Evolutionary conservation across 1,140 invertebrate species (phyloP).

Genomic region (Penaeus indicus): DNA sequence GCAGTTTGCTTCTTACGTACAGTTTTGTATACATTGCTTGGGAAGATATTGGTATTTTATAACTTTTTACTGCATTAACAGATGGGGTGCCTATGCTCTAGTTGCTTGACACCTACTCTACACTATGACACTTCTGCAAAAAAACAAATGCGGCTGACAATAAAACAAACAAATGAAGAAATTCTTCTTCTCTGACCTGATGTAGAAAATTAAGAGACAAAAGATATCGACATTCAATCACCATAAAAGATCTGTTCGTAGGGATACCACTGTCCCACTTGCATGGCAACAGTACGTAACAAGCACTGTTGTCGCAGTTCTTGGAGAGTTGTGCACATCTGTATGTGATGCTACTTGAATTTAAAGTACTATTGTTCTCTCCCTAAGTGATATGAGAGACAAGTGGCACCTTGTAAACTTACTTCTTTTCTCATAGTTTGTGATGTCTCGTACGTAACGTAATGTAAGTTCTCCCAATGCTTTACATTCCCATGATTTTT

Average conservation of each 20-base stretch:
- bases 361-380: slow-evolving; percentile 32
- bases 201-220: slow-evolving; percentile 1
- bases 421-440: slow-evolving; percentile 29
- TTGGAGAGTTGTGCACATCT: slow-evolving; percentile 29
- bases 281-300: slow-evolving; percentile 31
- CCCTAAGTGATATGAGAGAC: slow-evolving; percentile 35
- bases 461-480: slow-evolving; percentile 41
- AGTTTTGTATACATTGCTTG: slow-evolving; percentile 14
- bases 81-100: slow-evolving; percentile 22
- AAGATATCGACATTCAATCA: not conserved
- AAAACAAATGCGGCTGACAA: not conserved
- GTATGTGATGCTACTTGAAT: slow-evolving; percentile 24
- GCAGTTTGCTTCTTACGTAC: slow-evolving; percentile 40
- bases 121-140: not conserved
- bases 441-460: slow-evolving; percentile 43
- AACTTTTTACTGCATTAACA: slow-evolving; percentile 29
- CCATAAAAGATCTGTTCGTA: not conserved
- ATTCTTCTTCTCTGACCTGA: not conserved
- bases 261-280: slow-evolving; percentile 1
- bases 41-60: slow-evolving; percentile 11
- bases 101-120: slow-evolving; percentile 18
- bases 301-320: slow-evolving; percentile 39
- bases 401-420: slow-evolving; percentile 41
- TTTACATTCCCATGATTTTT: slow-evolving; percentile 37
- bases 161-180: too few relatives aligned